Evolutionary conservation across 2,888 invertebrate species (phyloP).

Genomic region (Drosophila crucigera): DNA sequence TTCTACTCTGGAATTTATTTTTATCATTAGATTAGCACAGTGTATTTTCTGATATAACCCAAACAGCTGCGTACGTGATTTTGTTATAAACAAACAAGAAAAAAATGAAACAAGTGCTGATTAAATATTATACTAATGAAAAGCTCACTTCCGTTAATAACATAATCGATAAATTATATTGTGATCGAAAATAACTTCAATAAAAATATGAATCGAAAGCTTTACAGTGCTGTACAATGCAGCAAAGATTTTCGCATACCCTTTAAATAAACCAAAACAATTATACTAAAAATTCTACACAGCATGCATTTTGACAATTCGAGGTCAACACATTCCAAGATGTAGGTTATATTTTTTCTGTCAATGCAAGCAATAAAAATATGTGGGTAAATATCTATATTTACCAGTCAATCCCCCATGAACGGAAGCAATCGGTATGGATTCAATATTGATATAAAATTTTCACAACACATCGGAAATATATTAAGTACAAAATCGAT

Average conservation of each 20-base stretch:
- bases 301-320: neutral
- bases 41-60: slow-evolving; percentile 40
- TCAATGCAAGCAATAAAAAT: slow-evolving; percentile 15
- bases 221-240: neutral
- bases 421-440: neutral
- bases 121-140: slow-evolving; percentile 16
- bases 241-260: neutral
- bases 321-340: slow-evolving; percentile 3
- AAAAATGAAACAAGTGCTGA: slow-evolving; percentile 18
- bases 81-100: slow-evolving; percentile 13
- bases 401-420: slow-evolving; percentile 4
- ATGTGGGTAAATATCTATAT: slow-evolving; percentile 27
- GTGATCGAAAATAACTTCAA: neutral
- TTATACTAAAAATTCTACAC: neutral
- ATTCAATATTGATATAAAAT: slow-evolving; percentile 36
- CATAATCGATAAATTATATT: slow-evolving; percentile 8
- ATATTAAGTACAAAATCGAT: slow-evolving; percentile 1
- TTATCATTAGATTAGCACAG: slow-evolving; percentile 49
- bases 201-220: neutral
- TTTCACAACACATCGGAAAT: slow-evolving; percentile 3
- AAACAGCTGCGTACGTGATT: slow-evolving; percentile 39
- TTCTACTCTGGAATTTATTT: slow-evolving; percentile 23
- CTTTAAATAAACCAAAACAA: neutral
- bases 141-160: slow-evolving; percentile 26
- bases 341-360: slow-evolving; percentile 4